A percentile compares a stretch with the other conserved stretches of the same genome.
These are phyloP conservation scores for Nanger granti DNA, from an alignment of 2,113 vertebrate genomes.

Conservation along the genomic window DNA sequence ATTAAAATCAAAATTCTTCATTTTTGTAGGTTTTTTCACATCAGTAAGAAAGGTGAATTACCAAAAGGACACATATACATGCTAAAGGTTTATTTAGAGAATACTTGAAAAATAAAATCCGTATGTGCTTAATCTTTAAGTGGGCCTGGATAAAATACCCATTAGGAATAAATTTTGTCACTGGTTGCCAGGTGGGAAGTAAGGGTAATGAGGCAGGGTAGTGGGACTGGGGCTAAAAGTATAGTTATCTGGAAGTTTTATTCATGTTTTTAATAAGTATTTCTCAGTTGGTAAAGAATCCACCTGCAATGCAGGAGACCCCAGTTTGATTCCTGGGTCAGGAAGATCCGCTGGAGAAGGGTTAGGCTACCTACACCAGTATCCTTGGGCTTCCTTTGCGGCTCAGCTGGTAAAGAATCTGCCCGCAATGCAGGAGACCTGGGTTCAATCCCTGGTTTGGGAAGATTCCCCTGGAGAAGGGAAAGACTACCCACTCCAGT, in stretches of 20 bases:
- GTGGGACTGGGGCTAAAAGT: not conserved
- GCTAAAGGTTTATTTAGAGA: slow-evolving; percentile 51
- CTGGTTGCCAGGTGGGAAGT: not conserved
- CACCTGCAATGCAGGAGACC: not conserved
- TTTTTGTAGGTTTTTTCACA: slow-evolving; percentile 45
- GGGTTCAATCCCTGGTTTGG: not conserved
- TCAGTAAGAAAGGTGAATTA: slow-evolving; percentile 36
- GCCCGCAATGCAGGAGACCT: not conserved
- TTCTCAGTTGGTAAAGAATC: not conserved
- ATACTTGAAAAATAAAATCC: slow-evolving; percentile 52
- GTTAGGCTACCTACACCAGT: not conserved
- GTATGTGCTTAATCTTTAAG: not conserved
- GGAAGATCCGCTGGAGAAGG: not conserved
- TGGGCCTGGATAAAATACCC: not conserved
- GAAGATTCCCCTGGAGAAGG: not conserved
- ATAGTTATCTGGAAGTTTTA: not conserved
- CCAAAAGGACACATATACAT: not conserved
- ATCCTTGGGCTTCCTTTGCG: not conserved
- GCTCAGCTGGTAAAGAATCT: not conserved
- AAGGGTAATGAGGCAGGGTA: not conserved
- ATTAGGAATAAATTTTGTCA: not conserved
- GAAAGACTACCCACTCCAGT: not conserved
- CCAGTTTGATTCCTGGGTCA: not conserved
- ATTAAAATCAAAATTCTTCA: slow-evolving; percentile 54
- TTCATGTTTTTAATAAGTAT: not conserved